Conservation (phyloP, 2,113 vertebrate genomes). For the Suncus etruscus region DNA sequence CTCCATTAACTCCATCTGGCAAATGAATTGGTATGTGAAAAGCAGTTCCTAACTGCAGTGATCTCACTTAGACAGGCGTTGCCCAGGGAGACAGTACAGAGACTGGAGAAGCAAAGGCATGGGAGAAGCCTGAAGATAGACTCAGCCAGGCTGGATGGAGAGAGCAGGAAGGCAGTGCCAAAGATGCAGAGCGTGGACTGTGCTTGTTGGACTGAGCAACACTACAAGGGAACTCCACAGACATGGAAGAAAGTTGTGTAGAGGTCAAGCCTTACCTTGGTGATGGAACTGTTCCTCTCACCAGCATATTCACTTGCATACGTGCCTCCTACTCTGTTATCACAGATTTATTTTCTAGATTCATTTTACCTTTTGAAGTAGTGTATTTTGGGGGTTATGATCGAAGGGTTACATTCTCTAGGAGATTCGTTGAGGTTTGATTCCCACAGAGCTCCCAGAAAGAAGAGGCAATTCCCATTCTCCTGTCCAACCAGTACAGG, state of each 20-base stretch:
- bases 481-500: too few species aligned
- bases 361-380: background rate
- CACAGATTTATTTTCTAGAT: background rate
- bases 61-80: conserved; percentile 26
- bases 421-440: too few species aligned
- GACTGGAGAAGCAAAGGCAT: background rate
- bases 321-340: background rate
- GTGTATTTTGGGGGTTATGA: too few species aligned
- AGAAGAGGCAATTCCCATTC: too few species aligned
- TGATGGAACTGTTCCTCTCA: background rate
- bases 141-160: background rate
- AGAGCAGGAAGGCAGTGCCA: background rate
- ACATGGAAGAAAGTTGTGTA: too few species aligned
- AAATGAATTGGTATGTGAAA: background rate
- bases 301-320: background rate
- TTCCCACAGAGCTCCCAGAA: too few species aligned
- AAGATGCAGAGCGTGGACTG: background rate
- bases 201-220: background rate
- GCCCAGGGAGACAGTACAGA: conserved; percentile 5
- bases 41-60: background rate
- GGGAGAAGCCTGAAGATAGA: background rate
- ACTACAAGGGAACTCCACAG: background rate
- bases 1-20: background rate
- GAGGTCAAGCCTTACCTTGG: too few species aligned
- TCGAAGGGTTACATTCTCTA: too few species aligned